Percentiles rank a stretch among this genome's conserved stretches.
Evolutionary conservation across 2,113 vertebrate genomes (phyloP).

Genomic region (Dermatemys mawii): DNA sequence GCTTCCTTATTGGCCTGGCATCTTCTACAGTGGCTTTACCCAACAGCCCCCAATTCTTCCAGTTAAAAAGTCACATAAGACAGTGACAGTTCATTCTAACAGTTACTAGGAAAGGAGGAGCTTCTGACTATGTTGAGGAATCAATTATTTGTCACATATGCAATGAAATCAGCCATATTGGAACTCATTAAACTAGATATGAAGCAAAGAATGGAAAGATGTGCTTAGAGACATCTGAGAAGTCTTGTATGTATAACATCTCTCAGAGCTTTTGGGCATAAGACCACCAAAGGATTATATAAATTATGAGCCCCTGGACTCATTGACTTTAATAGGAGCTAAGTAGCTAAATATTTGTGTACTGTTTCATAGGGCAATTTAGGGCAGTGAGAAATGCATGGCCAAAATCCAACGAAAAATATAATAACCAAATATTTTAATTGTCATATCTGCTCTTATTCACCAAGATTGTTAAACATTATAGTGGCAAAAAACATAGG

Average conservation of each 20-base stretch:
- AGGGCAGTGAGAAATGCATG: not conserved
- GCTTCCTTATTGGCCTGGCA: not conserved
- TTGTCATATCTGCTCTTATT: not conserved
- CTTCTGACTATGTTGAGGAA: conserved; percentile 44
- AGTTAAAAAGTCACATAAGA: conserved; percentile 27
- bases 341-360: not conserved
- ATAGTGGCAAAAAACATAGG: not conserved
- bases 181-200: conserved; percentile 45
- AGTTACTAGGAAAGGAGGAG: not conserved
- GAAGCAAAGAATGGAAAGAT: not conserved
- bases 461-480: not conserved
- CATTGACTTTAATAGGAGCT: not conserved
- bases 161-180: conserved; percentile 31
- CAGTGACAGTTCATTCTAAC: conserved; percentile 52
- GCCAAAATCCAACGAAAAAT: not conserved
- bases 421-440: not conserved
- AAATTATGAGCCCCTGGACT: not conserved
- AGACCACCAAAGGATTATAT: not conserved
- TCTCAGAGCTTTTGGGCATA: conserved; percentile 7
- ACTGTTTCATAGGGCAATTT: not conserved
- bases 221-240: not conserved
- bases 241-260: not conserved
- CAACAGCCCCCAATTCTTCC: not conserved
- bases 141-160: conserved; percentile 44
- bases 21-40: not conserved